Evolutionary conservation across 2,888 invertebrate genomes (phyloP).

Genomic region (Cerceris rybyensis): DNA sequence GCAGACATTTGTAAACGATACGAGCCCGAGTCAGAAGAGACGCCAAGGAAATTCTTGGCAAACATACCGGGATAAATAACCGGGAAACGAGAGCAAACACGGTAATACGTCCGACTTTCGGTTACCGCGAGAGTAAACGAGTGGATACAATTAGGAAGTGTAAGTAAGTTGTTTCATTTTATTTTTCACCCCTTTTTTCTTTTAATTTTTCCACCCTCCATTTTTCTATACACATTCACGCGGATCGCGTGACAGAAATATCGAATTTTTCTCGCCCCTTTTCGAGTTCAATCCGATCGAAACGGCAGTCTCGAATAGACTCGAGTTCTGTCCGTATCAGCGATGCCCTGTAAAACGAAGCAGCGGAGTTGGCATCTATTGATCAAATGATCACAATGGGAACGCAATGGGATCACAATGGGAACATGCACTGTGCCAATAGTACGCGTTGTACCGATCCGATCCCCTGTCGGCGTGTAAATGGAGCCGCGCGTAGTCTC

Average conservation of each 20-base stretch:
- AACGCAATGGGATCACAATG: conserved; percentile 55
- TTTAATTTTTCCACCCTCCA: too few species aligned
- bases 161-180: background rate
- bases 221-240: too few species aligned
- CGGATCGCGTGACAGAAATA: too few species aligned
- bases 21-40: conserved; percentile 22
- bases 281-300: conserved; percentile 7
- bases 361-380: conserved; percentile 44
- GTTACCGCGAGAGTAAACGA: background rate
- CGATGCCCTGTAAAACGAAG: conserved; percentile 51
- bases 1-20: conserved; percentile 24
- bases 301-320: conserved; percentile 30
- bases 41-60: conserved; percentile 47
- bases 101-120: background rate
- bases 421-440: conserved; percentile 37
- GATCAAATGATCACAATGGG: conserved; percentile 46
- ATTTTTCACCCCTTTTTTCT: background rate
- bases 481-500: conserved; percentile 28
- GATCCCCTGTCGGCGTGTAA: conserved; percentile 34
- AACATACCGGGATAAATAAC: conserved; percentile 16
- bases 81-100: conserved; percentile 17
- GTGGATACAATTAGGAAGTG: too few species aligned
- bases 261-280: too few species aligned
- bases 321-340: conserved; percentile 43
- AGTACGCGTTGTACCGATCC: conserved; percentile 34